Conservation (phyloP, 1,140 invertebrate genomes). For the Drosophila sechellia region DNA sequence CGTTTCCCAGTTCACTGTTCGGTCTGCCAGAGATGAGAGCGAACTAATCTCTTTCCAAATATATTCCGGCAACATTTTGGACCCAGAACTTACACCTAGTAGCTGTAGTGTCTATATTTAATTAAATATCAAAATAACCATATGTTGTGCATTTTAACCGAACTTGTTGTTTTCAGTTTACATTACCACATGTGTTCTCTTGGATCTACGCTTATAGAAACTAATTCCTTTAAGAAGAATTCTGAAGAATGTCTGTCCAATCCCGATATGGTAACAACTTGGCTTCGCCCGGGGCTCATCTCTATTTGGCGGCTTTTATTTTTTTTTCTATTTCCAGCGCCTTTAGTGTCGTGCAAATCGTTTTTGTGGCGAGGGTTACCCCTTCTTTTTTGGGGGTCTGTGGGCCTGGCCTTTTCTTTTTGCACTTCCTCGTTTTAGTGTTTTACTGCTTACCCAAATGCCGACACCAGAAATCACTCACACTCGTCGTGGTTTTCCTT, state of each 20-base stretch:
- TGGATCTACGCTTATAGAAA: too few species aligned
- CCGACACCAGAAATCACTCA: constrained; percentile 38
- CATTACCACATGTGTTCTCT: too few species aligned
- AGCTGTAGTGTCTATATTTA: too few species aligned
- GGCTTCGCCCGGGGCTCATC: constrained; percentile 20
- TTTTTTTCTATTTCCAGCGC: too few species aligned
- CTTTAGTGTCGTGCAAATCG: constrained; percentile 78
- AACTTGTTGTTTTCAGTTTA: too few species aligned
- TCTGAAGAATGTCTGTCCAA: background rate
- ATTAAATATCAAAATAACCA: too few species aligned
- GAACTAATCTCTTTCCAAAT: too few species aligned
- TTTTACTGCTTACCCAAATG: constrained; percentile 36
- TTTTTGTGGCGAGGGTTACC: constrained; percentile 72
- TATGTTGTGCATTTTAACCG: too few species aligned
- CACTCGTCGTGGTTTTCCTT: constrained; percentile 22
- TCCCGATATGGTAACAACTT: constrained; percentile 14
- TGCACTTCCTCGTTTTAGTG: constrained; percentile 8
- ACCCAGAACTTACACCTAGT: too few species aligned
- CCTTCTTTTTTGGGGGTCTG: constrained; percentile 49
- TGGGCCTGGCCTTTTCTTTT: constrained; percentile 33
- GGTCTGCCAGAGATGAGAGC: constrained; percentile 10
- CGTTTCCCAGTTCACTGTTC: constrained; percentile 1
- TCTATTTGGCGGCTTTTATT: constrained; percentile 44
- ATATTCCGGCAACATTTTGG: too few species aligned
- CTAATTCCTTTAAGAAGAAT: background rate